Evolutionary conservation across 2,888 invertebrate species (phyloP), one percentile per base, ranked within the genome.

Genomic region (Hecatera dysodea): DNA sequence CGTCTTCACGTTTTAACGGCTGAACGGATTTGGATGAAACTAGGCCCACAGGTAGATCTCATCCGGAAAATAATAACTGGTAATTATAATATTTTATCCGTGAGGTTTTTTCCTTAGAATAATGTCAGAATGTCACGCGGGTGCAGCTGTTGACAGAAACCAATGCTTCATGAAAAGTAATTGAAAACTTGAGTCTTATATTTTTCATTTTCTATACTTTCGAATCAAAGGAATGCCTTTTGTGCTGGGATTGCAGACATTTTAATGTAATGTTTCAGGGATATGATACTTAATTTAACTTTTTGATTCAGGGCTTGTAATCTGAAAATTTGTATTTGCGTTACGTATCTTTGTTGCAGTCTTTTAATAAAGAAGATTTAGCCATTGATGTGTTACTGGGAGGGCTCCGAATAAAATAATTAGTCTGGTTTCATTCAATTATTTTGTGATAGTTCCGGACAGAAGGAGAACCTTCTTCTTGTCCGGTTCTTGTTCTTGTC

Each of bases 151-250:
- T 39, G 36, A 15, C 39, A 39, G 12, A 6, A 39, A 15, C 39
- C 2, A 39, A 15, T 33, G 17, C 46, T 46, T 73, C 22, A 17
- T 50, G 42, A 22, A 71, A 48, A 36, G 22, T 44, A 48, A 72
- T 50, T 56, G 48, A 27, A 73, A 64, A 50, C 33, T n/a, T 60
- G 50, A 39, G 70, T 44, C 22, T 42, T 29, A 24, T 19, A 46
- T 29, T 39, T 62, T 39, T 55, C 22, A 63, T 72, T 53, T 39
- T n/a, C 22, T 36, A 36, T 46, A 22, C 9, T 24, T 69, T 19
- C 17, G 12, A 44, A 36, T 36, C 33, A 55, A n/a, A 19, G 11
- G 4, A 44, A 44, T 44, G 12, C 11, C 17, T 33, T 69, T 53
- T 68, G 4, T 68, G 17, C 33, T 48, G 29, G 1, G 12, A 9